Evolutionary conservation across 2,888 invertebrate genomes (phyloP), one percentile per base, ranked within the genome.

Genomic region (Leucophora obtusa): DNA sequence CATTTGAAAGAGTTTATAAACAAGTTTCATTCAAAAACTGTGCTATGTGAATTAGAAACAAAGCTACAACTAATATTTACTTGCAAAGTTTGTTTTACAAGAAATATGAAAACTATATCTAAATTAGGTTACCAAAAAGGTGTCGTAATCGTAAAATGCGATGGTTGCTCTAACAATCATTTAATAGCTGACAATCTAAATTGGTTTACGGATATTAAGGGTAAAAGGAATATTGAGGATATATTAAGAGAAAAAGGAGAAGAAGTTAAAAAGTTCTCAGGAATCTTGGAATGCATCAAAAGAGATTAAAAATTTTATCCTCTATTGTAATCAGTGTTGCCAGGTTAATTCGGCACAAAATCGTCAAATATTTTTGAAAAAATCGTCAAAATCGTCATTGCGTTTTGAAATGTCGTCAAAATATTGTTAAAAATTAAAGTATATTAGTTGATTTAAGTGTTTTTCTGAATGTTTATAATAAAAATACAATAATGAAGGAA

Each of bases 161-260:
- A 87, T 79, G 89, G 89, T 14, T 89, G 89, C 82, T 86, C 86
- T 10, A 89, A 86, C n/a, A 86, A 87, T 76, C 89, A 89, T 79
- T 74, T 89, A 35, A 89, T 89, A 68, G 88, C 86, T 59, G 89
- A 89, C 68, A 88, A 89, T 54, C 84, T 89, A 1, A 88, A 88
- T 9, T 85, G 89, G 81, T 89, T 89, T 62, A 83, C 86, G 11
- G 85, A 87, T 43, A 82, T 85, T n/a, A 86, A 86, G 56, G 85
- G 85, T 2, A 87, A 86, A 75, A 77, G n/a, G 38, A 85, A 86
- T 54, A 84, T 89, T 69, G 88, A 87, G 47, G 85, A 88, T 68
- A 82, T 89, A 59, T 84, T 89, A 6, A 82, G 85, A 3, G 87
- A 87, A 59, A 81, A 71, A 14, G 83, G 83, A 10, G 83, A 83